Evolutionary conservation across 1,140 invertebrate genomes (phyloP), one percentile per base, ranked within the genome.

Genomic region (Camponotus pennsylvanicus): DNA sequence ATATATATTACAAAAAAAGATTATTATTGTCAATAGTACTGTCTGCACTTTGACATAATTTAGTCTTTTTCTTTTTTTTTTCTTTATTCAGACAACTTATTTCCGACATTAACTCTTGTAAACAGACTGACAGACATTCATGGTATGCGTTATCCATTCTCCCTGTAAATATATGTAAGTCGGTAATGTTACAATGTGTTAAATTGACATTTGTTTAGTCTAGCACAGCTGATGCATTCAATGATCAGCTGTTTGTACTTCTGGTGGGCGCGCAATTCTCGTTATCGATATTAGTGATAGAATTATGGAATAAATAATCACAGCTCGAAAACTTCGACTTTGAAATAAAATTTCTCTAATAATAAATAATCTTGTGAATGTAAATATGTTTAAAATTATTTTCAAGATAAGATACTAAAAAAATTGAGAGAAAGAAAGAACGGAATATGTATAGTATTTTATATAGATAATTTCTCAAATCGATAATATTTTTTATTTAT

Each of bases 241-340:
- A n/a, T 40, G n/a, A 83, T 83, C 69, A 75, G 69, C 42, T 83
- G 69, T 83, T 73, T 27, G 8, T 49, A 73, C 40, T 59, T 52
- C 21, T 59, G 8, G 7, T 27, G 9, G 8, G 6, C 18, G 18
- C 32, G 27, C 27, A 45, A 78, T 6, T 42, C 27, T 59, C 21
- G 21, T 21, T 45, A 32, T 73, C 69, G 27, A 63, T 61, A 75
- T n/a, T 45, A 21, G n/a, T 32, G 15, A 0, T 32, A 6, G 21
- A 57, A 18, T 57, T 70, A 37, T 4, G n/a, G 32, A 59, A 79
- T 63, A 37, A 57, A 32, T 13, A 32, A 34, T 13, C 27, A 42
- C 13, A 1, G 18, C 32, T 57, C 42, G 59, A 78, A 78, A 45
- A 67, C 61, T 21, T 66, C 13, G 3, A 45, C 6, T 15, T 78